These are phyloP conservation scores for Formicarius rufipectus DNA, from an alignment of 2,113 vertebrate genomes.

Conservation along the genomic window DNA sequence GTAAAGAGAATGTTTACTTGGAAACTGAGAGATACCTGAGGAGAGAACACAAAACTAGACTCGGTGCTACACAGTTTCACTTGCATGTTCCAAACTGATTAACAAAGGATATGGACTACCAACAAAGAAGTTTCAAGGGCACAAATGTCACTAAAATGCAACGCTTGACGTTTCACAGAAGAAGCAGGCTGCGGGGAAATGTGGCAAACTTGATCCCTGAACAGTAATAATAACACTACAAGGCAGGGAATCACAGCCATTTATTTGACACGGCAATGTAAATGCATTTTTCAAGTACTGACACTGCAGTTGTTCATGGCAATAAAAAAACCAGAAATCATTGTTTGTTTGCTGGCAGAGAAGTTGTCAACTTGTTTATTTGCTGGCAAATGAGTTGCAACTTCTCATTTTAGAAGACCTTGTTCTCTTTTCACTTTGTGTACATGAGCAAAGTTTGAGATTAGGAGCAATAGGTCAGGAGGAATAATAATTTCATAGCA, in stretches of 20 bases:
- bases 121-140: background rate
- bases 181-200: background rate
- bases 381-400: background rate
- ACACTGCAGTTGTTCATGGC: background rate
- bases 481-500: background rate
- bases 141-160: background rate
- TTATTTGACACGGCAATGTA: background rate
- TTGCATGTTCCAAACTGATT: background rate
- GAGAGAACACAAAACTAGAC: background rate
- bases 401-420: background rate
- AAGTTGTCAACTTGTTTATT: background rate
- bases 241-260: background rate
- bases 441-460: background rate
- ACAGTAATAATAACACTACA: background rate
- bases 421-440: background rate
- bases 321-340: slow-evolving; percentile 6
- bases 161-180: background rate
- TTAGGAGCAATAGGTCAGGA: background rate
- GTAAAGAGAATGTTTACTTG: background rate
- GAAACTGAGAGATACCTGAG: background rate
- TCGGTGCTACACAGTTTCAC: background rate
- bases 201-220: background rate
- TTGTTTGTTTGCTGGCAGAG: slow-evolving; percentile 3
- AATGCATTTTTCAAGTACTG: background rate
- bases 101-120: background rate